Conservation (phyloP, 2,113 vertebrate genomes). For the Mobula birostris region DNA sequence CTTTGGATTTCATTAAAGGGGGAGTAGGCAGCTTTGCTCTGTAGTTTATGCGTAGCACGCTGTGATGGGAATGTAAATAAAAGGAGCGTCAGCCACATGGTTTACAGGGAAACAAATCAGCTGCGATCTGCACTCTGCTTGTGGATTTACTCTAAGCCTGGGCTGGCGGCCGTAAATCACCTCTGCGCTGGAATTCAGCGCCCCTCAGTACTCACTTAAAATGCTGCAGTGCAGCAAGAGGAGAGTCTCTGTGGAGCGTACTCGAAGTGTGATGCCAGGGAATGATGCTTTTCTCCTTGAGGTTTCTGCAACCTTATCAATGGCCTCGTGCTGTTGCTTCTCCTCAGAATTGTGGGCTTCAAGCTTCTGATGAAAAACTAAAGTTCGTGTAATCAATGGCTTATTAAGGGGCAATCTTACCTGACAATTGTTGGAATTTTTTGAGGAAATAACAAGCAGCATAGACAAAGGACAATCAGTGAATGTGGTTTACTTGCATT, state of each 20-base stretch:
- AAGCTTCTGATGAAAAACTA: too few relatives aligned
- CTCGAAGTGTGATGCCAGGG: not conserved
- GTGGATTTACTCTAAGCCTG: not conserved
- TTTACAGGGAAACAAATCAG: slow-evolving; percentile 10
- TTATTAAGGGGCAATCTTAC: too few relatives aligned
- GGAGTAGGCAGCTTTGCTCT: not conserved
- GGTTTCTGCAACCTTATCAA: not conserved
- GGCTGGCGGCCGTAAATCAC: not conserved
- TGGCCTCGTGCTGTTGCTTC: not conserved
- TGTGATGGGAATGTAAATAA: not conserved
- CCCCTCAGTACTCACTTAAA: not conserved
- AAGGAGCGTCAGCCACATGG: slow-evolving; percentile 6
- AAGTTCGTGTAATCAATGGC: too few relatives aligned
- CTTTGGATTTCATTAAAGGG: not conserved
- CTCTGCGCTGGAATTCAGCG: not conserved
- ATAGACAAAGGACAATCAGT: too few relatives aligned
- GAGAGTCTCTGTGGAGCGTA: not conserved
- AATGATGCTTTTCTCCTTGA: not conserved
- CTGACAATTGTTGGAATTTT: too few relatives aligned
- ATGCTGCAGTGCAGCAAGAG: not conserved
- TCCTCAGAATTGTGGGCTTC: not conserved
- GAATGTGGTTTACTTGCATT: too few relatives aligned
- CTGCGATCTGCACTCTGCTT: not conserved
- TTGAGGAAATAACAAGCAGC: too few relatives aligned
- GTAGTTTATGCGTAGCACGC: not conserved